These are phyloP conservation scores for Tachina lurida DNA, from an alignment of 2,888 invertebrate species.

Conservation along the genomic window DNA sequence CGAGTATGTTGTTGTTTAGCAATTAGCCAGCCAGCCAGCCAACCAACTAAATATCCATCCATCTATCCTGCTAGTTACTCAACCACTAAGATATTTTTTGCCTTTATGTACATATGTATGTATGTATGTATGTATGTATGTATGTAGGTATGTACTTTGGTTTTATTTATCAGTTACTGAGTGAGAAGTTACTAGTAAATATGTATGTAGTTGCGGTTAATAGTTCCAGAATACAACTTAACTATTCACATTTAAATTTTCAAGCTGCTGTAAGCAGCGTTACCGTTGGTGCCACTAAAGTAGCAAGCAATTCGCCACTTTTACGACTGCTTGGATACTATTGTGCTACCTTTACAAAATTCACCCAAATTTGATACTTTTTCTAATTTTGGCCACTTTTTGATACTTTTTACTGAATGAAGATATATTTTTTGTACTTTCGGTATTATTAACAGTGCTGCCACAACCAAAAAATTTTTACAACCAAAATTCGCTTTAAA, in stretches of 20 bases:
- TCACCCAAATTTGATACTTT: no score
- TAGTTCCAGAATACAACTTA: slow-evolving; percentile 8
- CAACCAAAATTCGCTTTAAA: no score
- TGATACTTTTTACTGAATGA: no score
- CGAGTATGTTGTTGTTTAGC: slow-evolving; percentile 35
- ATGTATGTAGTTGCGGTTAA: slow-evolving; percentile 14
- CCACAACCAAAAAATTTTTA: no score
- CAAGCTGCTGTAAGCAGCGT: no score
- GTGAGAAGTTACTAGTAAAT: slow-evolving; percentile 3
- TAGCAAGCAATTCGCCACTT: no score
- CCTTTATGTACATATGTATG: background rate
- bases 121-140: background rate
- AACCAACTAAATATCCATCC: background rate
- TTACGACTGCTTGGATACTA: no score
- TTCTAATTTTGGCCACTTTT: no score
- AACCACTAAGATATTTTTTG: background rate
- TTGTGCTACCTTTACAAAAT: no score
- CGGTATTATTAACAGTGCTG: no score
- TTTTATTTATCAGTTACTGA: slow-evolving; percentile 11
- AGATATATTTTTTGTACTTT: no score
- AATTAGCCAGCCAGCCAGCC: slow-evolving; percentile 28
- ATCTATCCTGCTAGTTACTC: slow-evolving; percentile 11
- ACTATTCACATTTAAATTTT: background rate
- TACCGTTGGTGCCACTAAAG: no score
- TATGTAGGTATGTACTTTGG: background rate